Conservation (phyloP, 2,113 vertebrate genomes). For the Cyphomyrus plagiostoma region DNA sequence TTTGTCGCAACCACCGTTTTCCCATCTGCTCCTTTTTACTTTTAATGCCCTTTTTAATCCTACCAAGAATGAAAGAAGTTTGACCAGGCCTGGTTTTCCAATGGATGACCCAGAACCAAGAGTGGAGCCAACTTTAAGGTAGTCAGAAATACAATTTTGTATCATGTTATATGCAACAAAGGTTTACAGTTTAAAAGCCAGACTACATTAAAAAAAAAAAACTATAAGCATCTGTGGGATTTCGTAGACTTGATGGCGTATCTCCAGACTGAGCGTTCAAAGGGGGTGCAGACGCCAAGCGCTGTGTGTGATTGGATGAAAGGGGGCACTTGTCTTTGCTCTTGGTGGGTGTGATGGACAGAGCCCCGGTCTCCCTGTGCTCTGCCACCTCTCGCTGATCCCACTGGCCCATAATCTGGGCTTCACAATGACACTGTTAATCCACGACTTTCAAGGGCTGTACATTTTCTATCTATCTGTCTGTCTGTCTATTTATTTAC, state of each 20-base stretch:
- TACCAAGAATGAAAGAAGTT: neutral
- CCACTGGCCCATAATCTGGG: neutral
- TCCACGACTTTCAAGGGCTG: neutral
- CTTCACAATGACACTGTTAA: conserved; percentile 2
- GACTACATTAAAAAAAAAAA: neutral
- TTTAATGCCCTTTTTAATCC: neutral
- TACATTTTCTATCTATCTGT: neutral
- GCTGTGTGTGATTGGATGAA: neutral
- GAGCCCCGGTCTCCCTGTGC: neutral
- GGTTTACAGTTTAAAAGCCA: neutral
- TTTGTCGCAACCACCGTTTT: neutral
- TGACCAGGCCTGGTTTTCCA: neutral
- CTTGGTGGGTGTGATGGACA: neutral
- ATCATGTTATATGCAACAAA: neutral
- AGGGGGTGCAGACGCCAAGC: neutral
- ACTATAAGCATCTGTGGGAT: neutral
- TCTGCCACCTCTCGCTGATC: neutral
- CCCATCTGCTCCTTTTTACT: neutral
- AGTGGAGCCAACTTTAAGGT: neutral
- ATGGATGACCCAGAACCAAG: neutral
- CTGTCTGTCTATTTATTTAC: no score
- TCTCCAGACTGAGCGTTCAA: neutral
- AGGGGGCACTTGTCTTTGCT: neutral
- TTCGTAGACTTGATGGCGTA: neutral
- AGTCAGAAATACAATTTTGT: neutral